A percentile compares a stretch with the other conserved stretches of the same genome.
Evolutionary conservation across 2,113 vertebrate species (phyloP).

Genomic region (Peucedramus taeniatus): DNA sequence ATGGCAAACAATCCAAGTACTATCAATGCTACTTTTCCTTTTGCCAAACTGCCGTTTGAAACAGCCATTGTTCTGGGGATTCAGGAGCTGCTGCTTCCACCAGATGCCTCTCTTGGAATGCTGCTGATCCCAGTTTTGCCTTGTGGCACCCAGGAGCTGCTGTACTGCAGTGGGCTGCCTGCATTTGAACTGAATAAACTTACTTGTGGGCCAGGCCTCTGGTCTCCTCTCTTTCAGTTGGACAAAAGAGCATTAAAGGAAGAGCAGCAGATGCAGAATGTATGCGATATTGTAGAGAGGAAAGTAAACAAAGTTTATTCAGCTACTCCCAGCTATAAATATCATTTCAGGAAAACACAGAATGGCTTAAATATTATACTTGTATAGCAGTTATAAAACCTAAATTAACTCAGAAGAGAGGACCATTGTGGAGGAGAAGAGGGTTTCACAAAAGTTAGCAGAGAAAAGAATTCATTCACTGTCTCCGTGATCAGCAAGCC

Average conservation of each 20-base stretch:
- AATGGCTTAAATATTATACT: background rate
- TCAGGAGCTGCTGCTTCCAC: background rate
- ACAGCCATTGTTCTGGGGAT: background rate
- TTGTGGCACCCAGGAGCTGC: background rate
- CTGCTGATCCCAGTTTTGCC: background rate
- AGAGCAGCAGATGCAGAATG: background rate
- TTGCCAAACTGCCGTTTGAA: background rate
- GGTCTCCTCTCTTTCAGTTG: background rate
- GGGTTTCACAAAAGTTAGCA: background rate
- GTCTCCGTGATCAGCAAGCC: background rate
- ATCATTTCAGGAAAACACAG: background rate
- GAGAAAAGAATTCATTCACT: background rate
- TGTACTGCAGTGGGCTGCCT: background rate
- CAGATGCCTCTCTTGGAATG: background rate
- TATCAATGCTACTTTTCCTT: background rate
- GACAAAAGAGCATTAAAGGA: background rate
- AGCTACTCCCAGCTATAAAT: background rate
- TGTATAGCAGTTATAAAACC: background rate
- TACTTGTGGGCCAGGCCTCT: background rate
- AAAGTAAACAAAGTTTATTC: background rate
- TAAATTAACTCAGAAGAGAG: background rate
- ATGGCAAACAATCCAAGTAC: background rate
- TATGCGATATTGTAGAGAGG: background rate
- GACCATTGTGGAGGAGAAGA: background rate
- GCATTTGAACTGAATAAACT: background rate